A percentile compares a stretch with the other conserved stretches of the same genome.
phyloP scores from a whole-genome alignment of 2,888 invertebrate genomes.

The Drosophila neonasuta region DNA sequence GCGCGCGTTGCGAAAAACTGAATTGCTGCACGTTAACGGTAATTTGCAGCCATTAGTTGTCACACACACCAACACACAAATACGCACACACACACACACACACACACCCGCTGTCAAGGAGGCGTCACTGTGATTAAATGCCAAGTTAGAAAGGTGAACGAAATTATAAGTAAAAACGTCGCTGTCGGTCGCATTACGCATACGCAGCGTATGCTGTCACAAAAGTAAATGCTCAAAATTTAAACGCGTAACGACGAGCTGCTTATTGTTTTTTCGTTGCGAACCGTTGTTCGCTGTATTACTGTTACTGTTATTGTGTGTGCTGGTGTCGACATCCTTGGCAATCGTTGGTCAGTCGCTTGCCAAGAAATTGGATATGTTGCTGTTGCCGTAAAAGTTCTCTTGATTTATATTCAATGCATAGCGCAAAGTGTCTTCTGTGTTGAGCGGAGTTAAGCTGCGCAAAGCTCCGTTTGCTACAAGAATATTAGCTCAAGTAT shows the following conservation, averaged over 20 bases:
- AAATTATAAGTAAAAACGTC: slow-evolving; percentile 46
- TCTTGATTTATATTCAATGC: slow-evolving; percentile 69
- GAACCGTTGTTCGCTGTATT: slow-evolving; percentile 6
- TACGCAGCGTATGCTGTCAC: slow-evolving; percentile 59
- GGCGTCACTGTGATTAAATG: slow-evolving; percentile 62
- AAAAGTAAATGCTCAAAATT: slow-evolving; percentile 49
- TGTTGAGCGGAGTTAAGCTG: slow-evolving; percentile 31
- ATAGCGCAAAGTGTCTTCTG: slow-evolving; percentile 58
- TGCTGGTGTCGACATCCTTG: slow-evolving; percentile 42
- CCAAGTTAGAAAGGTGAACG: slow-evolving; percentile 39
- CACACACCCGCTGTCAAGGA: neutral
- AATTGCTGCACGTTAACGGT: slow-evolving; percentile 65
- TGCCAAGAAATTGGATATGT: slow-evolving; percentile 63
- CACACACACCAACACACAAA: slow-evolving; percentile 32
- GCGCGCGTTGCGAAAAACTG: slow-evolving; percentile 33
- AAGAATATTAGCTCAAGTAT: slow-evolving; percentile 53
- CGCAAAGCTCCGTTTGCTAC: slow-evolving; percentile 37
- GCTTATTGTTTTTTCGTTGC: slow-evolving; percentile 47
- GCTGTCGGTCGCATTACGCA: slow-evolving; percentile 56
- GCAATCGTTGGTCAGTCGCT: slow-evolving; percentile 43
- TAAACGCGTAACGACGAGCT: slow-evolving; percentile 57
- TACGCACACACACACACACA: slow-evolving; percentile 5
- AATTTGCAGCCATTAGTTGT: slow-evolving; percentile 75
- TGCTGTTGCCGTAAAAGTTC: slow-evolving; percentile 53
- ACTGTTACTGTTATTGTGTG: slow-evolving; percentile 19